Percentiles rank a stretch among this genome's conserved stretches.
Evolutionary conservation across 2,888 invertebrate genomes (phyloP).

Genomic region (Stenoptilia bipunctidactyla): DNA sequence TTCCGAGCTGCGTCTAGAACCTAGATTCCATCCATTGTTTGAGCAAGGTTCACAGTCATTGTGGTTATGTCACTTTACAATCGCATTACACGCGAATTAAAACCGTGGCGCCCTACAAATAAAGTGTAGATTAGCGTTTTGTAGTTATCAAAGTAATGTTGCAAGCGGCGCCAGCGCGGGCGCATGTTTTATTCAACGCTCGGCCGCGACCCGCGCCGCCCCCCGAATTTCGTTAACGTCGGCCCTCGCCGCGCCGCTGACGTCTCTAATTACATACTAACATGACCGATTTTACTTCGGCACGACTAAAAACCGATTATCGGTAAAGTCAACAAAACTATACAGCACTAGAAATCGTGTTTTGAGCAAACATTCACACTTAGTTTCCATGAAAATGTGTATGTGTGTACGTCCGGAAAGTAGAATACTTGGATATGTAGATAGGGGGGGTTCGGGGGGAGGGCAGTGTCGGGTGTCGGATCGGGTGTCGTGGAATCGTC

Average conservation of each 20-base stretch:
- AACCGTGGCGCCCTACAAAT: not conserved
- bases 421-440: slow-evolving; percentile 7
- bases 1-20: slow-evolving; percentile 28
- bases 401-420: not conserved
- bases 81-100: not conserved
- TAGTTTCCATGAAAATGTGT: not conserved
- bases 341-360: slow-evolving; percentile 8
- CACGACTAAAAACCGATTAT: slow-evolving; percentile 30
- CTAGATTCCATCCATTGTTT: slow-evolving; percentile 45
- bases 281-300: slow-evolving; percentile 50
- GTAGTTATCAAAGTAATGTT: slow-evolving; percentile 30
- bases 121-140: not conserved
- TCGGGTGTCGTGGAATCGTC: slow-evolving; percentile 54
- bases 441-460: slow-evolving; percentile 12
- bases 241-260: no score
- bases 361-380: not conserved
- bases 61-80: not conserved
- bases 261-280: slow-evolving; percentile 56
- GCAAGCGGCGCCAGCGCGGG: slow-evolving; percentile 21
- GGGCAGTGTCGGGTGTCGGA: slow-evolving; percentile 30
- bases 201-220: slow-evolving; percentile 53
- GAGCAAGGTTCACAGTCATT: slow-evolving; percentile 13
- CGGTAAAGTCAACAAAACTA: slow-evolving; percentile 34
- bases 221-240: slow-evolving; percentile 54
- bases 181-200: slow-evolving; percentile 55